Evolutionary conservation across 1,140 invertebrate genomes (phyloP).

Genomic region (Drosophila neocordata): DNA sequence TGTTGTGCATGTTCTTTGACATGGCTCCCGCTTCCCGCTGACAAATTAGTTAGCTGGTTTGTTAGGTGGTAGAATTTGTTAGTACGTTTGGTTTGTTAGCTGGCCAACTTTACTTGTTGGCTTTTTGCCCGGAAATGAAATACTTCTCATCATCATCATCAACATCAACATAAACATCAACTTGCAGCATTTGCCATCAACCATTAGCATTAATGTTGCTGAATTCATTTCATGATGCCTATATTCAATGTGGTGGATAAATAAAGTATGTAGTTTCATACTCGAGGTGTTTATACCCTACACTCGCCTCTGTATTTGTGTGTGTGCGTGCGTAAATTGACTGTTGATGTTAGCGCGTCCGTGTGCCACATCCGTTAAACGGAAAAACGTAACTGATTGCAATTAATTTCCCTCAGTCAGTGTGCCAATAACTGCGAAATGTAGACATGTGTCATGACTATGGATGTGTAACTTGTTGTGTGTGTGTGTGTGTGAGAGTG

Average conservation of each 20-base stretch:
- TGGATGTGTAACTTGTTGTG: slow-evolving; percentile 1
- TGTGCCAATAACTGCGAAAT: slow-evolving; percentile 54
- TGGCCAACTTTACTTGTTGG: neutral
- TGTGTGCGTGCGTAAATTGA: slow-evolving; percentile 30
- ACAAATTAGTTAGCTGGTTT: slow-evolving; percentile 34
- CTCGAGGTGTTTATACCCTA: slow-evolving; percentile 17
- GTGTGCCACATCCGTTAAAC: slow-evolving; percentile 50
- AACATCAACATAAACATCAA: slow-evolving; percentile 6
- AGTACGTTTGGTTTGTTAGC: neutral
- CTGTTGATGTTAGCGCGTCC: slow-evolving; percentile 39
- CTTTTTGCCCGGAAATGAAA: slow-evolving; percentile 31
- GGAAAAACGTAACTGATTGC: slow-evolving; percentile 77
- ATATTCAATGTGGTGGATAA: neutral
- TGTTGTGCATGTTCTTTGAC: slow-evolving; percentile 9
- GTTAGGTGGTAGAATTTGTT: neutral
- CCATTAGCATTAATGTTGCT: slow-evolving; percentile 8
- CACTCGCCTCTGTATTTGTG: slow-evolving; percentile 19
- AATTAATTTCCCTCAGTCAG: slow-evolving; percentile 78
- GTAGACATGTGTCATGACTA: slow-evolving; percentile 36
- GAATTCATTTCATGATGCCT: neutral
- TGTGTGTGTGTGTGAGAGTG: neutral
- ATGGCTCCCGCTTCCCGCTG: slow-evolving; percentile 11
- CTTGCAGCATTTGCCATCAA: neutral
- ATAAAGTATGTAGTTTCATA: neutral
- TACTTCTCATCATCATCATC: slow-evolving; percentile 34